Conservation (phyloP, 2,113 vertebrate genomes). For the Barbus barbus region DNA sequence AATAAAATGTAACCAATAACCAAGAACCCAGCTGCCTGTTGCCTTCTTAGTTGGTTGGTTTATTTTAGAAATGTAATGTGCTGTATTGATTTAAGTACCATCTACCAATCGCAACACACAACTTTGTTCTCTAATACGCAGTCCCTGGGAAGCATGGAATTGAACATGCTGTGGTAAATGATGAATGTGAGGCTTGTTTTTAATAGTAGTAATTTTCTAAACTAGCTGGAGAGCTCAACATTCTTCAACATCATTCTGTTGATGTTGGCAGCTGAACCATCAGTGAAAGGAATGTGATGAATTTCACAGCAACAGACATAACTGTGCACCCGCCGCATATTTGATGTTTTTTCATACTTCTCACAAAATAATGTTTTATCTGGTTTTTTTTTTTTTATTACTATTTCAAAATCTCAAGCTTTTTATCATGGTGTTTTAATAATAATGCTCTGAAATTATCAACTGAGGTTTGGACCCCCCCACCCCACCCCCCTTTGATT, state of each 20-base stretch:
- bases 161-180: not conserved
- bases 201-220: not conserved
- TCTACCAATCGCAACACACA: not conserved
- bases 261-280: not conserved
- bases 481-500: no score
- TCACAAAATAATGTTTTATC: not conserved
- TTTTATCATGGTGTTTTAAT: not conserved
- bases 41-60: not conserved
- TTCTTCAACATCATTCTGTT: not conserved
- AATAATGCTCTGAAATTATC: not conserved
- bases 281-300: not conserved
- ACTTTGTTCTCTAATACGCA: not conserved
- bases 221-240: not conserved
- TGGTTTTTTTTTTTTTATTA: no score
- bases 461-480: no score
- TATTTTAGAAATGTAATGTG: not conserved
- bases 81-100: not conserved
- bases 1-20: conserved; percentile 86
- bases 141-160: not conserved
- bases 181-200: not conserved
- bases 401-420: no score
- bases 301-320: not conserved
- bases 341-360: not conserved
- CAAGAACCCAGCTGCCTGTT: conserved; percentile 15
- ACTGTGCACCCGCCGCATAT: not conserved